A percentile compares a stretch with the other conserved stretches of the same genome.
Conservation (phyloP, 2,888 invertebrate genomes). For the Tiliacea aurago region DNA sequence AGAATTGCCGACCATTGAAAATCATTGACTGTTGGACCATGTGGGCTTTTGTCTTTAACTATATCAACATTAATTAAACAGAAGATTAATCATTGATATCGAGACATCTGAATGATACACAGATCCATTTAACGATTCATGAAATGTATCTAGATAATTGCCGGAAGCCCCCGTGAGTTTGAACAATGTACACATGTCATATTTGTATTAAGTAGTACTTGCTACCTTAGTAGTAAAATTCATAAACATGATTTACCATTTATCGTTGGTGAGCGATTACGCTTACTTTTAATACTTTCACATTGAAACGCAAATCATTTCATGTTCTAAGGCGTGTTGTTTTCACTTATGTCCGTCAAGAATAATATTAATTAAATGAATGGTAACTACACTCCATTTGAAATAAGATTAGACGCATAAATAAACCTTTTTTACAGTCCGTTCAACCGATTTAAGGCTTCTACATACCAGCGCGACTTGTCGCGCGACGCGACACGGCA, state of each 20-base stretch:
- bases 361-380: background rate
- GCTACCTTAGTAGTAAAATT: slow-evolving; percentile 35
- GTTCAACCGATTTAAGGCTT: too few relatives aligned
- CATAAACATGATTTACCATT: slow-evolving; percentile 24
- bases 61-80: slow-evolving; percentile 22
- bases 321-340: slow-evolving; percentile 1
- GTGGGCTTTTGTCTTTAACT: background rate
- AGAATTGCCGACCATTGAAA: background rate
- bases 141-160: slow-evolving; percentile 48
- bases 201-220: slow-evolving; percentile 27
- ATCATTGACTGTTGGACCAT: slow-evolving; percentile 6
- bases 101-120: slow-evolving; percentile 52
- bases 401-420: too few relatives aligned
- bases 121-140: slow-evolving; percentile 54
- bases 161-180: slow-evolving; percentile 39
- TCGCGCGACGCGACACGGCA: too few relatives aligned
- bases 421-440: too few relatives aligned
- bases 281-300: slow-evolving; percentile 23
- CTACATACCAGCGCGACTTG: too few relatives aligned
- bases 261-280: background rate
- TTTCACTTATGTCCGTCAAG: slow-evolving; percentile 24
- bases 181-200: slow-evolving; percentile 46
- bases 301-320: slow-evolving; percentile 21
- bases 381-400: too few relatives aligned
- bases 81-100: slow-evolving; percentile 37